Evolutionary conservation across 2,797 vertebrate genomes (phyloP), one percentile per base, ranked within the genome.

Genomic region (Melanotaenia parkinsoni): DNA sequence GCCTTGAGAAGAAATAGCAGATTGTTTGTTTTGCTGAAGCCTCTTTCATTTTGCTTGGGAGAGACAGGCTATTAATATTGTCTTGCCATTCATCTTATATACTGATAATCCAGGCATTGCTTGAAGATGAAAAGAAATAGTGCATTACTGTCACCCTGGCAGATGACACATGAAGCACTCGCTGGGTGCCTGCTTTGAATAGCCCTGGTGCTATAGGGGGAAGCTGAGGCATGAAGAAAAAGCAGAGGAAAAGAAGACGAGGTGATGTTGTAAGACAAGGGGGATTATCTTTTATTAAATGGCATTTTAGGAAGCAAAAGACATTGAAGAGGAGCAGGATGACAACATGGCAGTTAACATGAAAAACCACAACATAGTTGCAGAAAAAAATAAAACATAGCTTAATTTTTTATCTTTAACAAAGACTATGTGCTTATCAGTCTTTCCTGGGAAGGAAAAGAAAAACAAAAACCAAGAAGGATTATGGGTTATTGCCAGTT

Each of bases 21-120:
- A 92, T 92, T 92, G 90, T 93, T 95, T 95, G 92, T 93, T 94
- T 94, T 92, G 89, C 89, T 72, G 89, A 91, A 76, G 83, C 90
- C 82, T 88, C 91, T 93, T 94, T 94, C 88, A 91, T 94, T 94
- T 93, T 58, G 63, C 83, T 81, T 70, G 10, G 74, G 81, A 83
- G 86, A 88, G 88, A 86, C 82, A 86, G 65, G 85, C 90, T 93
- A 94, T 94, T 94, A 94, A 93, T 94, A 93, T 92, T 90, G 88
- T 92, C 92, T 92, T 86, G 86, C 91, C 91, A 88, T 90, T 92
- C 89, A 88, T 94, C 90, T 93, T 90, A 94, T 84, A 92, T 87
- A 86, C 88, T 86, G 92, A 94, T 94, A 94, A 94, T 94, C 92
- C 90, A 90, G 91, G 89, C 93, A 89, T 92, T 87, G 92, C 92